Evolutionary conservation across 30 jellyfish, hydroid and myxozoan genomes (phyloP).

Genomic region (Chironex yamaguchii): DNA sequence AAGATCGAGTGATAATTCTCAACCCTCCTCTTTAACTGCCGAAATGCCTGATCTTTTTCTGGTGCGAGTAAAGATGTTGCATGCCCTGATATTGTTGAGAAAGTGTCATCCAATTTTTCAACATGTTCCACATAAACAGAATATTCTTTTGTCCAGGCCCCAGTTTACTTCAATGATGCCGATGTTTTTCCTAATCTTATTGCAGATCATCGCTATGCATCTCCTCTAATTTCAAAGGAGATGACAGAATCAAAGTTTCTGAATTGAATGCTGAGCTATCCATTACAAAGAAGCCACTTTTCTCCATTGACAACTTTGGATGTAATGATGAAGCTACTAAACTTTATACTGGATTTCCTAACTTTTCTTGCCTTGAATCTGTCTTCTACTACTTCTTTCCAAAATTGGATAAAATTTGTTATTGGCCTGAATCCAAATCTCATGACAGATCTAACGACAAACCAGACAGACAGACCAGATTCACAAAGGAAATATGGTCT

Average conservation of each 20-base stretch:
- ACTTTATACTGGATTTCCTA: no score
- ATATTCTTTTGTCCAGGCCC: conserved; percentile 1
- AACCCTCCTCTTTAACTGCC: background rate
- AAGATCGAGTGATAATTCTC: background rate
- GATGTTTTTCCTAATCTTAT: background rate
- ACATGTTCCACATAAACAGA: conserved; percentile 27
- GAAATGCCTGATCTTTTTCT: conserved; percentile 2
- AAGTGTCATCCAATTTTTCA: background rate
- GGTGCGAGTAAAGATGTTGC: background rate
- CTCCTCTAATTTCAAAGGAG: background rate
- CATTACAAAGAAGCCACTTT: no score
- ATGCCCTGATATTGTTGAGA: background rate
- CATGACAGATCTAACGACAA: background rate
- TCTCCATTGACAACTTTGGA: no score
- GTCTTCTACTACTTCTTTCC: no score
- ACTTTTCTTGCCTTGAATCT: no score
- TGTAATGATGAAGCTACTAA: no score
- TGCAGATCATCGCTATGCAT: background rate
- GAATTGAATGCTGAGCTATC: no score
- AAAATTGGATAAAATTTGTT: no score
- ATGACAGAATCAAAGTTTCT: background rate
- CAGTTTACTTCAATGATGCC: background rate
- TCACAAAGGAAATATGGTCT: conserved; percentile 2
- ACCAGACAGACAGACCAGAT: conserved; percentile 8
- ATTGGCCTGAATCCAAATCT: no score